These are phyloP conservation scores for Sminthurinus signatus DNA, from an alignment of 1,140 invertebrate genomes.

Conservation along the genomic window DNA sequence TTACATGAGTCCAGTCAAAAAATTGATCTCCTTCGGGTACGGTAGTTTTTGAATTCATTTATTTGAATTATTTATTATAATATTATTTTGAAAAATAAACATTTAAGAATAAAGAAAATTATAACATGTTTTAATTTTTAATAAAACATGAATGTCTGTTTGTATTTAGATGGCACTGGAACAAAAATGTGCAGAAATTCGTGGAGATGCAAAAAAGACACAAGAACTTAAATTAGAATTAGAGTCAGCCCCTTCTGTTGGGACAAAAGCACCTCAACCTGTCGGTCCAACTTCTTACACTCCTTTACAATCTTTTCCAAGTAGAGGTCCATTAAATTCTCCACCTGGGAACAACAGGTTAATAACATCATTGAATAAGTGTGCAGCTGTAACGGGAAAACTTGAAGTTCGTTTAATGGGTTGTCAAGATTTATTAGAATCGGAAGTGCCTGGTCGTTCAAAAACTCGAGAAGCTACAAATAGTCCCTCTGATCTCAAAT, in stretches of 20 bases:
- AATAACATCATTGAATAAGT: conserved; percentile 46
- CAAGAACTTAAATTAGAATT: conserved; percentile 66
- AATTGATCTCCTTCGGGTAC: conserved; percentile 74
- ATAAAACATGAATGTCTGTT: too few relatives aligned
- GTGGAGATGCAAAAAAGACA: conserved; percentile 66
- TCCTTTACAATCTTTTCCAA: conserved; percentile 61
- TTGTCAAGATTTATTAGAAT: conserved; percentile 91
- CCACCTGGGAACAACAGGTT: not conserved
- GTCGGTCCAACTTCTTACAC: conserved; percentile 59
- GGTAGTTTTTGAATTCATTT: too few relatives aligned
- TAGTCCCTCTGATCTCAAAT: conserved; percentile 78
- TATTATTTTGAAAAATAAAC: too few relatives aligned
- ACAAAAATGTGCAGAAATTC: conserved; percentile 74
- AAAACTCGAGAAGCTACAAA: conserved; percentile 70
- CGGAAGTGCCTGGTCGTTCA: conserved; percentile 78
- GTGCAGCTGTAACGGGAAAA: conserved; percentile 68
- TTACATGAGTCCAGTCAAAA: conserved; percentile 88
- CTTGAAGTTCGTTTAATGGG: conserved; percentile 83
- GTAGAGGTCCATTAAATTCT: not conserved
- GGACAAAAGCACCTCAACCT: conserved; percentile 3
- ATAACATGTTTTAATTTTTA: too few relatives aligned
- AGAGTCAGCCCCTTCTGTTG: conserved; percentile 42
- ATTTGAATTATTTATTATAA: too few relatives aligned
- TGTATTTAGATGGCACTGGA: conserved; percentile 72
- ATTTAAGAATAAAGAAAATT: too few relatives aligned